phyloP scores from a whole-genome alignment of 2,797 vertebrate genomes.

The Champsocephalus esox region DNA sequence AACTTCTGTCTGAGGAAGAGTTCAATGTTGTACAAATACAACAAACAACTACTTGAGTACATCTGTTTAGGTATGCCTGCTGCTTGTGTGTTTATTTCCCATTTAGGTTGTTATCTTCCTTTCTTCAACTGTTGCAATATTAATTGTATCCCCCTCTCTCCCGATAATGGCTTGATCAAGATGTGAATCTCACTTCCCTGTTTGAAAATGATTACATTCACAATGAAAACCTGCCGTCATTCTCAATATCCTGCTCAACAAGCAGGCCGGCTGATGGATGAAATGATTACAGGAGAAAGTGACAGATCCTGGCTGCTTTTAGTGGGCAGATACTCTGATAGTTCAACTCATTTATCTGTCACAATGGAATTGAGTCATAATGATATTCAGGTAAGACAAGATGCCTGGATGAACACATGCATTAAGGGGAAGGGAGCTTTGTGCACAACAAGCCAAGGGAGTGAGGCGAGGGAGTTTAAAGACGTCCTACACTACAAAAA shows the following conservation, averaged over 20 bases:
- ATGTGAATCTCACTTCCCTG: slow-evolving; percentile 31
- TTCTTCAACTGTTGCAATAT: slow-evolving; percentile 26
- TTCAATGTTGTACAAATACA: background rate
- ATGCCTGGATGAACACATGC: slow-evolving; percentile 34
- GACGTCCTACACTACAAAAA: too few relatives aligned
- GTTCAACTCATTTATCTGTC: slow-evolving; percentile 44
- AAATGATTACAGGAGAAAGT: slow-evolving; percentile 52
- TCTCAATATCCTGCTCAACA: slow-evolving; percentile 57
- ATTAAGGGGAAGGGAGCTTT: background rate
- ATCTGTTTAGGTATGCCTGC: background rate
- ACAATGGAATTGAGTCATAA: slow-evolving; percentile 55
- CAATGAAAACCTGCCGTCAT: slow-evolving; percentile 45
- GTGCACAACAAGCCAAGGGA: background rate
- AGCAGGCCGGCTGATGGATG: slow-evolving; percentile 39
- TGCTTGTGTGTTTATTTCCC: slow-evolving; percentile 2
- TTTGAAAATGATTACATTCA: slow-evolving; percentile 42
- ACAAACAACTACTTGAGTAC: background rate
- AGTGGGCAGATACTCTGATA: slow-evolving; percentile 25
- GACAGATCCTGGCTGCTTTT: slow-evolving; percentile 23
- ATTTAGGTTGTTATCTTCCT: slow-evolving; percentile 7
- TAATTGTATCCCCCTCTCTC: slow-evolving; percentile 29
- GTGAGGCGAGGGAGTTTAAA: too few relatives aligned
- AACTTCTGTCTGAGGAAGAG: background rate
- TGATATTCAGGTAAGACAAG: slow-evolving; percentile 31
- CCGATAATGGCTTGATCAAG: slow-evolving; percentile 43